These are phyloP conservation scores for Ophion ventricosus DNA, from an alignment of 2,888 invertebrate genomes.

Conservation along the genomic window DNA sequence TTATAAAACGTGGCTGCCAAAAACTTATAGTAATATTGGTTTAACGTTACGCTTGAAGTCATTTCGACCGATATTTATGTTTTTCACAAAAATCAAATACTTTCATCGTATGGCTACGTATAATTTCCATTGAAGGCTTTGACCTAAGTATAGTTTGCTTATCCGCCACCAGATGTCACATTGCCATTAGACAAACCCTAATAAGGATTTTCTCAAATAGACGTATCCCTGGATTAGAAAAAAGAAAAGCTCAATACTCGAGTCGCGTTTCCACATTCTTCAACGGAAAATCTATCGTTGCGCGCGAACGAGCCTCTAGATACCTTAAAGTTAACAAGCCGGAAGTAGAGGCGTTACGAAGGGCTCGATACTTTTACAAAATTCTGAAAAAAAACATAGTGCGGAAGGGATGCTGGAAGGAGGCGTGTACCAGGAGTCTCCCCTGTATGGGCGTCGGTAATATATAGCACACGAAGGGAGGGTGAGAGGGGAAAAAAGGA, in stretches of 20 bases:
- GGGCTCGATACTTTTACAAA: slow-evolving; percentile 40
- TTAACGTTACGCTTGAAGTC: neutral
- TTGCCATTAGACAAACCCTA: too few species aligned
- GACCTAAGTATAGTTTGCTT: too few species aligned
- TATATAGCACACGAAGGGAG: slow-evolving; percentile 20
- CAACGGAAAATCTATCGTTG: neutral
- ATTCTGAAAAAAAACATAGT: slow-evolving; percentile 54
- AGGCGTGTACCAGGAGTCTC: slow-evolving; percentile 30
- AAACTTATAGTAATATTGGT: too few species aligned
- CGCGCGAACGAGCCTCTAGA: neutral
- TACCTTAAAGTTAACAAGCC: slow-evolving; percentile 34
- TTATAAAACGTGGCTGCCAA: too few species aligned
- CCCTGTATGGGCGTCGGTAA: slow-evolving; percentile 36
- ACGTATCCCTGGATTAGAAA: neutral
- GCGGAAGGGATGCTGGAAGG: slow-evolving; percentile 57
- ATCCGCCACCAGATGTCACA: too few species aligned
- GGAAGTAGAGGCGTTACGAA: slow-evolving; percentile 56
- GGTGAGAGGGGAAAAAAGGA: slow-evolving; percentile 17
- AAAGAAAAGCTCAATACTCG: neutral
- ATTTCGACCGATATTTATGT: too few species aligned
- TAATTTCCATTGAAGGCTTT: too few species aligned
- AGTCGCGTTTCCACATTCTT: neutral
- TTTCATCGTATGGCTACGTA: too few species aligned
- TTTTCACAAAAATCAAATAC: too few species aligned
- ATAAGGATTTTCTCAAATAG: too few species aligned